phyloP scores from a whole-genome alignment of 2,797 vertebrate species.

The Gymnothorax javanicus region DNA sequence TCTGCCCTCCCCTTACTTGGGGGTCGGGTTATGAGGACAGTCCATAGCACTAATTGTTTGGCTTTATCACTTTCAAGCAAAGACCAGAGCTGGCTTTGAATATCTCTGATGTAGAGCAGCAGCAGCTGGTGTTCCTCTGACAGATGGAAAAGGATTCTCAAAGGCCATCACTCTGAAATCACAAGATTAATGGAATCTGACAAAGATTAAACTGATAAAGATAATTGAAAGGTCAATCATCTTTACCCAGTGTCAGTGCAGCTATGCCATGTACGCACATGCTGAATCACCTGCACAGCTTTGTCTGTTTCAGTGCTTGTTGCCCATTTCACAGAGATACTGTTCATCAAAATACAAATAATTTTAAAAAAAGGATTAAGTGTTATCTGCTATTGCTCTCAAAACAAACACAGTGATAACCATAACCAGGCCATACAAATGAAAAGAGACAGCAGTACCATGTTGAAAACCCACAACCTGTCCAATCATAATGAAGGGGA shows the following conservation, averaged over 20 bases:
- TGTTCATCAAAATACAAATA: neutral
- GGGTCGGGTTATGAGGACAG: too few species aligned
- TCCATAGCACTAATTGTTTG: too few species aligned
- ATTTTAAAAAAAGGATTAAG: neutral
- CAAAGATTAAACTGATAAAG: neutral
- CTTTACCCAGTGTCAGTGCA: too few species aligned
- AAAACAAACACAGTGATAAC: neutral
- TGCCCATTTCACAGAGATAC: neutral
- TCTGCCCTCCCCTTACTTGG: too few species aligned
- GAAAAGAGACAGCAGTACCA: slow-evolving; percentile 38
- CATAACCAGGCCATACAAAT: slow-evolving; percentile 38
- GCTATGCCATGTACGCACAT: neutral
- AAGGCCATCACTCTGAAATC: neutral
- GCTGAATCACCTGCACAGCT: slow-evolving; percentile 19
- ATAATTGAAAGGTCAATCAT: neutral
- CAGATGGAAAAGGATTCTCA: neutral
- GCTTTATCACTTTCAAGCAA: too few species aligned
- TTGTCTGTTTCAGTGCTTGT: neutral
- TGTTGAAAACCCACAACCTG: slow-evolving; percentile 57
- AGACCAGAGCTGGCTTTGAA: too few species aligned
- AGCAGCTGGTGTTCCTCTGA: neutral
- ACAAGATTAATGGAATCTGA: neutral
- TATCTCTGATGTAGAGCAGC: neutral
- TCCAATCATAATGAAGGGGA: slow-evolving; percentile 49
- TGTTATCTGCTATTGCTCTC: neutral